Base-by-base conservation (phyloP, 2,888 invertebrate genomes). In the Allolobophora icterica region DNA sequence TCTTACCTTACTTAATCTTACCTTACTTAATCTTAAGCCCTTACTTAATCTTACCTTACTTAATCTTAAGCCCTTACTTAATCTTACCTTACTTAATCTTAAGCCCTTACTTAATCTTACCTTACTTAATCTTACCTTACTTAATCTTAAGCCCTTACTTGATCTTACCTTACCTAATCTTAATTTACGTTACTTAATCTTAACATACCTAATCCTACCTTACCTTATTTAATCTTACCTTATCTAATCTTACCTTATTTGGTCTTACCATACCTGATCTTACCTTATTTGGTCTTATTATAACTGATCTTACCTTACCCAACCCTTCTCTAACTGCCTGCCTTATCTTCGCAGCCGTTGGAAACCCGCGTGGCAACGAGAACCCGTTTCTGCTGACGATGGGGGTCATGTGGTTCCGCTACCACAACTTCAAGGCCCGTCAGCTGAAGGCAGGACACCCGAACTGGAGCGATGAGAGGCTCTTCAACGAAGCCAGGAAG, bases 321-420 rank as follows among this genome's bases (percentile, higher is more conserved):
- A 24, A 52, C 52, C 52, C 52, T 0, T 21, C 15, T 21, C 21
- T 24, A 21, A 21, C 4, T 15, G 21, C 21, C 0, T 71, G 38
- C 71, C 8, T n/a, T 71, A 1, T 52, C 24, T 52, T 52, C 52
- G 42, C 89, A 93, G 93, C 71, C 33, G 84, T 93, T 34, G 93
- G 93, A 11, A 93, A 93, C 89, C 92, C 93, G 17, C 91, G 93
- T 42, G 98, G 98, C 4, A 99, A 99, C 95, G 99, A 99, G 95
- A 99, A 99, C 95, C 99, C 99, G 0, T 99, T 98, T 0, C 96
- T 99, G 94, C 96, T 99, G 90, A 97, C 99, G 0, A 97, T 99
- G 93, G 98, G 98, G 6, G 97, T 99, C 91, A 96, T 99, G 35
- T 97, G 99, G 94, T 97, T 98, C 94, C 97, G 99, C 3, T 99